Base-by-base conservation (phyloP, 2,113 vertebrate genomes). In the Tor tambroides region DNA sequence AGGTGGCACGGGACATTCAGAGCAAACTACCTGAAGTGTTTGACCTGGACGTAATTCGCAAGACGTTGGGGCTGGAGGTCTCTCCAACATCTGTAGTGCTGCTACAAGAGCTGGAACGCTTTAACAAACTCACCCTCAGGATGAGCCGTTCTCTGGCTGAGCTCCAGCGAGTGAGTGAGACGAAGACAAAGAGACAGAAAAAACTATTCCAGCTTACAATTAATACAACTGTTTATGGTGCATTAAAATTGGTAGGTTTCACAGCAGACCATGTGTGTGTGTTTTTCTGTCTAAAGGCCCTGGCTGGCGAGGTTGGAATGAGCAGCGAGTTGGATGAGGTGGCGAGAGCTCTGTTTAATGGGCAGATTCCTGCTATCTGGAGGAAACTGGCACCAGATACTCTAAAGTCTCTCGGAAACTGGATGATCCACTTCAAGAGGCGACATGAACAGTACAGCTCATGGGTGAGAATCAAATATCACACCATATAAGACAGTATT, bases 281-380 rank as follows among this genome's bases (percentile, higher is more conserved):
- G 15, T 19, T 38, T 59, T 85, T 59, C 80, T 41, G 67, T 11
- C 30, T 46, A 0, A 87, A 99, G 98, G 98, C 98, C 51, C 90
- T 99, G 94, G 96, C 97, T 1, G 98, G 98, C 26, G 97, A 99
- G 15, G 97, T 99, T 0, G 98, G 97, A 0, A 99, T 99, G 97
- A 99, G 97, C 96, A 97, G 86, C 3, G 97, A 99, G 87, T 89
- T 99, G 88, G 98, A 99, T 0, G 96, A 98, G 0, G 96, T 99
- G 11, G 96, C 97, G 74, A 93, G 92, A 69, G 95, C 98, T 0
- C 95, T 99, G 83, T 98, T 97, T 75, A 95, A 98, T 0, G 97
- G 97, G 1, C 95, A 96, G 17, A 97, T 99, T 77, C 98, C 98
- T 0, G 83, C 59, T 0, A 97, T 97, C 91, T 99, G 98, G 98